These are phyloP conservation scores for Limnothrissa miodon DNA, from an alignment of 2,113 vertebrate genomes.

Conservation along the genomic window DNA sequence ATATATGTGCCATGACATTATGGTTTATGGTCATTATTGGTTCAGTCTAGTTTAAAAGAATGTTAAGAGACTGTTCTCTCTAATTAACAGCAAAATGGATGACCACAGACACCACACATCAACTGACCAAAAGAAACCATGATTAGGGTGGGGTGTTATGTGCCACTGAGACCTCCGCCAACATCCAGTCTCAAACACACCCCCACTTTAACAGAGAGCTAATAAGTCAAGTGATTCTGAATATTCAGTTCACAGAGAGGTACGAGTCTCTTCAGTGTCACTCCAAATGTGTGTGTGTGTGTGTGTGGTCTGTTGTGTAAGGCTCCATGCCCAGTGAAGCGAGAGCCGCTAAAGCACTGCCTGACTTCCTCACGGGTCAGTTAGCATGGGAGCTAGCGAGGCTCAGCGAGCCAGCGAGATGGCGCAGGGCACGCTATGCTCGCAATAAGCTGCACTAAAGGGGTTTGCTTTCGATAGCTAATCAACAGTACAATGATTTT, in stretches of 20 bases:
- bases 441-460: not conserved
- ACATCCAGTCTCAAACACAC: not conserved
- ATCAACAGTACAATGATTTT: not conserved
- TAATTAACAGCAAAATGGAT: not conserved
- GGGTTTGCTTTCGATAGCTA: constrained; percentile 17
- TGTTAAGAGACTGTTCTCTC: no score
- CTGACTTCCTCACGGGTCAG: constrained; percentile 72
- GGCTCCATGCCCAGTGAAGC: constrained; percentile 57
- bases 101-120: not conserved
- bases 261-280: not conserved
- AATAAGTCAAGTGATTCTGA: not conserved
- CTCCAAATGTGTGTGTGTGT: not conserved
- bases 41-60: not conserved
- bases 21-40: no score
- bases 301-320: constrained; percentile 54
- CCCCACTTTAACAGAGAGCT: not conserved
- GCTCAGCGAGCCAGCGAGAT: constrained; percentile 22
- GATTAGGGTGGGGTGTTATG: no score
- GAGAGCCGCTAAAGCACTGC: constrained; percentile 64
- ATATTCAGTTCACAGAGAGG: not conserved
- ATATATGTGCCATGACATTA: not conserved
- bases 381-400: constrained; percentile 59
- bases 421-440: not conserved
- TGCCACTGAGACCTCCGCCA: no score
- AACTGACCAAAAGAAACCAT: not conserved